Evolutionary conservation across 2,113 vertebrate species (phyloP), one percentile per base, ranked within the genome.

Genomic region (Periophthalmus modestus): DNA sequence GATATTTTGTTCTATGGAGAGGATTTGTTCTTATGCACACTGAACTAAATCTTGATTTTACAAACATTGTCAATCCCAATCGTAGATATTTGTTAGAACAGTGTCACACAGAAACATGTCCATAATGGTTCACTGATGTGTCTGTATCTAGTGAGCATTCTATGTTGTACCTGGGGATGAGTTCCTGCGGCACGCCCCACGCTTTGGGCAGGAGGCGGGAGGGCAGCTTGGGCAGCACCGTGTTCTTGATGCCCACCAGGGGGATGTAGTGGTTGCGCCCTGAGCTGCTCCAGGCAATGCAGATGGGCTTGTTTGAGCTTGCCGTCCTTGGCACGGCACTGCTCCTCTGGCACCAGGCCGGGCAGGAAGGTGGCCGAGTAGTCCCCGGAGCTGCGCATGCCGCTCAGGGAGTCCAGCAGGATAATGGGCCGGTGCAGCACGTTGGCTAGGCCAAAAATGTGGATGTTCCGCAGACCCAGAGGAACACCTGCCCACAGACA

Each of bases 211-310:
- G 94, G 13, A 99, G 93, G 81, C 95, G 95, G 39, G 95, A 90
- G 5, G 97, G 97, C 85, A 99, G 92, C 73, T 95, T 94, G 75
- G 98, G 98, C 79, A 97, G 93, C 74, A 94, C 86, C n/a, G 94
- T 92, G 85, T 96, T 95, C 92, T 97, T 98, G 83, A 99, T 96
- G 21, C 97, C 98, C 84, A 99, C 97, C 63, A 99, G 89, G n/a
- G 98, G 98, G 77, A 99, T 97, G 90, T 99, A 99, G 92, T 99
- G 98, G 91, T 99, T 99, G 82, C 97, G 94, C 50, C 96, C 96
- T 1, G 97, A 98, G 91, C 98, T 99, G 92, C 98, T 99, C 98
- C 98, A 99, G 0, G 97, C 97, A 33, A 99, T 98, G 90, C 98
- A 99, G 82, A 99, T 98, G 0, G 98, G 98, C 71, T 98, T 98